A percentile compares a stretch with the other conserved stretches of the same genome.
phyloP scores from a whole-genome alignment of 2,888 invertebrate genomes.

The Drosophila merina region DNA sequence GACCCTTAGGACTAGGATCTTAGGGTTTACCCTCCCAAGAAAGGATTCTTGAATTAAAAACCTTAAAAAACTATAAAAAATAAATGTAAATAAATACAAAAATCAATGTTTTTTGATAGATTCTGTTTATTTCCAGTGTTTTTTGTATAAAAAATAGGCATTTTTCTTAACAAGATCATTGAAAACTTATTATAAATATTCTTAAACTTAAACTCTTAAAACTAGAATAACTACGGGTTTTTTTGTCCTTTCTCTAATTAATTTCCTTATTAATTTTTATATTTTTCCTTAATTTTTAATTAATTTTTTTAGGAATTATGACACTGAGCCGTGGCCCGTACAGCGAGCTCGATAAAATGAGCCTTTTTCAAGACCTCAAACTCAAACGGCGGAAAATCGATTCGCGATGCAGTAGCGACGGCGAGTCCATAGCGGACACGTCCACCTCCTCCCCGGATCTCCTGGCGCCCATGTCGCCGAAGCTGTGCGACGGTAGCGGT shows the following conservation, averaged over 20 bases:
- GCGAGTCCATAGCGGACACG: constrained; percentile 97
- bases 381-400: constrained; percentile 98
- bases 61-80: no score
- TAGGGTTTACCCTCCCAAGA: no score
- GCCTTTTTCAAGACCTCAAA: constrained; percentile 99
- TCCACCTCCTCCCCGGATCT: constrained; percentile 96
- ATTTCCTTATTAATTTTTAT: not conserved
- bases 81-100: no score
- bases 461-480: constrained; percentile 92
- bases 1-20: no score
- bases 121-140: no score
- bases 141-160: no score
- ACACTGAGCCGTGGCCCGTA: constrained; percentile 98
- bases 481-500: constrained; percentile 86
- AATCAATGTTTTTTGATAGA: no score
- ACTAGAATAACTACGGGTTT: no score
- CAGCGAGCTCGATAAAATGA: constrained; percentile 98
- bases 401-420: constrained; percentile 98
- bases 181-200: no score
- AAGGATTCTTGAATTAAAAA: no score
- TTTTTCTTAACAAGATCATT: no score
- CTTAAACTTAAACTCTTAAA: no score
- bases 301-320: constrained; percentile 91
- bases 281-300: not conserved
- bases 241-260: not conserved